Base-by-base conservation (phyloP, 2,888 invertebrate species). In the Smittia sp. region DNA sequence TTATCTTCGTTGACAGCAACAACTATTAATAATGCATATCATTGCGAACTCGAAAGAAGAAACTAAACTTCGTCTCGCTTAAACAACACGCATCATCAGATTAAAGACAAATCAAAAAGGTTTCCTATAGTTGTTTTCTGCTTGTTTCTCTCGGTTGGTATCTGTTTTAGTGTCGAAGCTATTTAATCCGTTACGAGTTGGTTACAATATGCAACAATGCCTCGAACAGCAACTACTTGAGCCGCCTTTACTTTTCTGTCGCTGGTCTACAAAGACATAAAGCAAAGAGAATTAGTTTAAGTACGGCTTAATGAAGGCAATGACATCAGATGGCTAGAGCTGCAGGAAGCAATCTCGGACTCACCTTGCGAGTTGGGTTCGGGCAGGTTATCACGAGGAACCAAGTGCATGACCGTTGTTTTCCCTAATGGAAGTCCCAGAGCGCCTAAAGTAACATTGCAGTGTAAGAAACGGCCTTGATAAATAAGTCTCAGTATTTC, bases 391-490 rank as follows among this genome's bases (percentile, higher is more conserved):
- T 99, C 99, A 85, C 98, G 89, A 78, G 98, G 97, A 83, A 99
- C 98, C 81, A 99, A 90, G 87, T 99, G 99, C 98, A 99, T 99
- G 82, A 99, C 98, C 81, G 98, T 97, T 80, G 98, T 98, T 85
- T 96, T 97, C 79, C 98, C 98, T 79, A 93, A 89, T 77, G 96
- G 95, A 84, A 99, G 89, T 81, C 97, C 96, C 80, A 99, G 89
- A 80, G 98, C 98, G 82, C 96, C 96, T 82, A 98, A 88, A 80
- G 97, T 98, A 82, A 98, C 98, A 85, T 97, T 98, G 86, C 98
- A 98, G 87, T 98, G 98, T 82, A 98, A 88, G 88, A 98, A 99
- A 80, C 99, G 91, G 78, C 99, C 99, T 87, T 99, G 99, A 86
- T 98, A 99, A 84, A 99, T 99, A 84, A 99, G 90, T 83, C 98